Evolutionary conservation across 2,797 vertebrate species (phyloP), one percentile per base, ranked within the genome.

Genomic region (Trachops cirrhosus): DNA sequence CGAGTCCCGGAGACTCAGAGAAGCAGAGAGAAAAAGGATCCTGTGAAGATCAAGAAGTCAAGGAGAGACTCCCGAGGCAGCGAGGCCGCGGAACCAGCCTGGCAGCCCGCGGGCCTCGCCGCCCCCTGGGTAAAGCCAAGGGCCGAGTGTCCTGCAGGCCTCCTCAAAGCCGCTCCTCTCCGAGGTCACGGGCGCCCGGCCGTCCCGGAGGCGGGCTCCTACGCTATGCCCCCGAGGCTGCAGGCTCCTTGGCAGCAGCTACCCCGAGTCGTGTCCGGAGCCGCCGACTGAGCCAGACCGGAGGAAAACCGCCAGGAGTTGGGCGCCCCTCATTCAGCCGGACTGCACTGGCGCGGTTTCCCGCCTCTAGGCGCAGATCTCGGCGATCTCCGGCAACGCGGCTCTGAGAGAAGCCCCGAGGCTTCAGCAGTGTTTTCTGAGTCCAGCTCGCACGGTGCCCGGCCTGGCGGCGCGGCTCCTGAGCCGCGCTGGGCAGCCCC

Each of bases 401-500:
- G 71, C 84, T 96, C 80, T 48, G 78, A 77, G 73, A 93, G 77
- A 59, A 79, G 93, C 89, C 71, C 70, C 46, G 86, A 91, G 74
- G 75, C 94, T 77, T 32, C 93, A 29, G 86, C 80, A 29, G 96
- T 78, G 87, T 54, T 96, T 94, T 88, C 88, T 71, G 94, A 96
- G 75, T 74, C 54, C 88, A 29, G 85, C 57, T 89, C 50, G n/a
- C 70, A 75, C 50, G 21, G 95, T 91, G 73, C 93, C 89, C 41
- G 89, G 86, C 94, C 97, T 96, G 89, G 96, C 75, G 88, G 95
- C 68, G 80, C 46, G 92, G 88, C 52, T 96, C 37, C 9, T 26
- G 78, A 15, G 78, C 88, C 88, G 91, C 95, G 44, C 91, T 91
- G 96, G 96, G 97, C 96, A 96, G 96, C 96, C 94, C 96, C 68